Evolutionary conservation across 1,140 invertebrate species (phyloP), one percentile per base, ranked within the genome.

Genomic region (Drosophila bocki): DNA sequence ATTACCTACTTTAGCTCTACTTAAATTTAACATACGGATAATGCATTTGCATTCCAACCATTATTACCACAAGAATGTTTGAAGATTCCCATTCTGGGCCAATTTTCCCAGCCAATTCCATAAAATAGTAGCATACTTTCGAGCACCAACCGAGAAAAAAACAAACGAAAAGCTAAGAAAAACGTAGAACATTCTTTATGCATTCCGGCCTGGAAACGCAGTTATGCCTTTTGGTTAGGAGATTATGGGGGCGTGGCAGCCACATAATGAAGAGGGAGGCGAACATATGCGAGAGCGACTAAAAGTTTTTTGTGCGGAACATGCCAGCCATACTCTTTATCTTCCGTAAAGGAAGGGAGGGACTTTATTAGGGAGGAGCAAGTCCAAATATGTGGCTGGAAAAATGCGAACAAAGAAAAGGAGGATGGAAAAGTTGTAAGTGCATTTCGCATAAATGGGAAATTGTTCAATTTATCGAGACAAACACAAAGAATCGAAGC

Each of bases 391-490:
- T 65, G 53, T 50, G 44, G 47, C 22, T 26, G 13, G 8, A 26
- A 33, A 41, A 53, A 50, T 19, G 41, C 33, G 15, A 54, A 54
- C 51, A 54, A 54, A 54, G 51, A 22, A 54, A 37, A 33, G 7
- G 11, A 11, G 58, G 33, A 17, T 32, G 22, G 17, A 50, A 82
- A 87, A 82, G 79, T 86, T 87, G 51, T 82, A 87, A 82, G 70
- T 82, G 83, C 79, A 86, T 72, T 86, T 82, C 60, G 44, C 82
- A 81, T 78, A 86, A 82, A 86, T 82, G 62, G 82, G 78, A 86
- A 86, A 86, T 86, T 86, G 75, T 86, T 78, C 75, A 85, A 86
- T 86, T 82, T 86, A 86, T 86, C 63, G 82, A 54, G 37, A 41
- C 35, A 71, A 58, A 42, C 65, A 70, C 69, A 72, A 72, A 71